Base-by-base conservation (phyloP, 2,797 vertebrate species). In the Dallia pectoralis region DNA sequence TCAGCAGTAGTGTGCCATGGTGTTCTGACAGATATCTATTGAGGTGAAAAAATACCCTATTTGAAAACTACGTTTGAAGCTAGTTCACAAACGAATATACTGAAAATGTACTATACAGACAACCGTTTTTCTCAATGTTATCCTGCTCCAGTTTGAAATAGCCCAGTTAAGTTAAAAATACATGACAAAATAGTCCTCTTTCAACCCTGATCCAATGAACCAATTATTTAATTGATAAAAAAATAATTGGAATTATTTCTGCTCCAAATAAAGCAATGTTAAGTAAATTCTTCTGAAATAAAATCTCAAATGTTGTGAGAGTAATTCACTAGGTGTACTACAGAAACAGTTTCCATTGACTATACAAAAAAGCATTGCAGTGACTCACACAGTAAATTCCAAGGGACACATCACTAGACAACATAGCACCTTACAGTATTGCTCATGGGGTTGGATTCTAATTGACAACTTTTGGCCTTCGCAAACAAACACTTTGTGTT, bases 1-100 rank as follows among this genome's bases (percentile, higher is more conserved):
- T 78, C 61, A 74, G 71, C 77, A 77, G 72, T 61, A 67, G 72
- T 81, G 70, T 80, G 73, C 79, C 71, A 69, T 63, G 78, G 74
- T 77, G 81, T 80, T 65, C 71, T 74, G 72, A 66, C 73, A 67
- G 40, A 47, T 44, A 67, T 65, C 65, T 30, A 40, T 49, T 48
- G 30, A n/a, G n/a, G n/a, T n/a, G n/a, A n/a, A n/a, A n/a, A n/a
- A n/a, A 47, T 62, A 67, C 51, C 53, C 25, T 29, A 59, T 66
- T 49, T 65, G 33, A 67, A 27, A 44, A 53, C 49, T 51, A 74
- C 14, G 22, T 61, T 44, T 71, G 71, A 81, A 76, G 74, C 73
- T 44, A 12, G 40, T 11, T 75, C 33, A n/a, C 65, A 67, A 61
- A 78, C 62, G 49, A 49, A 40, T 22, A 62, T 32, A n/a, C 29